Base-by-base conservation (phyloP, 2,113 vertebrate species). In the Atractosteus spatula region DNA sequence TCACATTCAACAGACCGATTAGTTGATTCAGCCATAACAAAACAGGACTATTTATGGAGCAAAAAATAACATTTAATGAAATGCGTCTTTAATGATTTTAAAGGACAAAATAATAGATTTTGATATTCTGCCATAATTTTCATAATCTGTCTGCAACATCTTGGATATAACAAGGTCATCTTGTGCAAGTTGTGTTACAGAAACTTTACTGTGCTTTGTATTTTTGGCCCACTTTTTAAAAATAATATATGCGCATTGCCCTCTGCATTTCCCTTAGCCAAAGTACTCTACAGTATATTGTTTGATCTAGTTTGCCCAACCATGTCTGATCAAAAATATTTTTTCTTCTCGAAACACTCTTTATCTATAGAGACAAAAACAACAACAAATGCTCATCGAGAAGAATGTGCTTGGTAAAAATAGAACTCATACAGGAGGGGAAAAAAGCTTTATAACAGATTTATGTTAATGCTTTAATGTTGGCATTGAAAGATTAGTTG, bases 401-500 rank as follows among this genome's bases (percentile, higher is more conserved):
- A 66, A 57, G 51, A 69, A 62, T 54, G 66, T 41, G 59, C 73
- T 47, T n/a, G 13, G n/a, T 63, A 70, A 69, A 70, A 70, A 74
- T 69, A 74, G 61, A 57, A 11, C 14, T 62, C 51, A 44, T n/a
- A 54, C n/a, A 54, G 41, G 14, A 3, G 71, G 41, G 45, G 41
- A 62, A 61, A 66, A 54, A 55, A 44, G 13, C n/a, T 11, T 66
- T 17, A 64, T 62, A 63, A 55, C 44, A 8, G 55, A 66, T 70
- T 70, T 70, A 70, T 71, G 64, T 79, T 76, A 74, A 75, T 79
- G 67, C 80, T 75, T 79, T 77, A 3, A 5, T 76, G 41, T 75
- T 77, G 43, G 62, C 73, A 70, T 14, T 71, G 3, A 59, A 75
- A 78, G 73, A 86, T 80, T 80, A 87, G 65, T 81, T 82, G 82